Evolutionary conservation across 2,888 invertebrate species (phyloP), one percentile per base, ranked within the genome.

Genomic region (Ichneumoninae sp.): DNA sequence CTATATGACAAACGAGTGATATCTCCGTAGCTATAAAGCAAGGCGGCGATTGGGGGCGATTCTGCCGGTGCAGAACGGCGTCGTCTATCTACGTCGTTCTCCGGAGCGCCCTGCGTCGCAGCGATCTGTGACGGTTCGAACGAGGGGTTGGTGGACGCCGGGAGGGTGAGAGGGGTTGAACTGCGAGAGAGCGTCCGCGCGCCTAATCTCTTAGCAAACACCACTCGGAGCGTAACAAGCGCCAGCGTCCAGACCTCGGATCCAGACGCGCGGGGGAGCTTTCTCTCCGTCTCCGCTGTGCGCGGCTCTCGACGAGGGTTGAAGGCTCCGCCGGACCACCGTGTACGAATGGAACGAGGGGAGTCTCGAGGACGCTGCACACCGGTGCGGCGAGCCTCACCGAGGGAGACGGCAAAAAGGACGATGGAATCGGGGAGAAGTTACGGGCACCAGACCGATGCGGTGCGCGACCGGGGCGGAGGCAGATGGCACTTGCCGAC

Each of bases 401-500:
- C 47, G 62, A 52, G 36, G 40, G 69, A 68, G 66, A 80, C 26
- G 13, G 26, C 26, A 33, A 68, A 57, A 62, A 33, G 3, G 54
- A 16, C 47, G 47, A 44, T 36, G 22, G 30, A 44, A 44, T 13
- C 22, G n/a, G 19, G 54, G 70, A 3, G 13, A n/a, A 44, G 50
- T 4, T 60, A 33, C 30, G 19, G 16, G 30, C 62, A 47, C 10
- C 33, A 62, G 7, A n/a, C 22, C 13, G 80, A 65, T 47, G 57
- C 30, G 47, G 33, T 60, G 47, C 65, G 54, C 36, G 30, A 54
- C 65, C 80, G 86, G 87, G 89, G 88, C 90, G 88, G 89, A 87
- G 89, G 87, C 90, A 90, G 91, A 91, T 91, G 91, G 89, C 89
- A 90, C 90, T 91, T 90, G 89, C 87, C 86, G 85, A 78, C 88